Percentiles rank a stretch among this genome's conserved stretches.
These are phyloP conservation scores for Caenorhabditis panamensis DNA, from an alignment of 2,888 invertebrate species.

Conservation along the genomic window DNA sequence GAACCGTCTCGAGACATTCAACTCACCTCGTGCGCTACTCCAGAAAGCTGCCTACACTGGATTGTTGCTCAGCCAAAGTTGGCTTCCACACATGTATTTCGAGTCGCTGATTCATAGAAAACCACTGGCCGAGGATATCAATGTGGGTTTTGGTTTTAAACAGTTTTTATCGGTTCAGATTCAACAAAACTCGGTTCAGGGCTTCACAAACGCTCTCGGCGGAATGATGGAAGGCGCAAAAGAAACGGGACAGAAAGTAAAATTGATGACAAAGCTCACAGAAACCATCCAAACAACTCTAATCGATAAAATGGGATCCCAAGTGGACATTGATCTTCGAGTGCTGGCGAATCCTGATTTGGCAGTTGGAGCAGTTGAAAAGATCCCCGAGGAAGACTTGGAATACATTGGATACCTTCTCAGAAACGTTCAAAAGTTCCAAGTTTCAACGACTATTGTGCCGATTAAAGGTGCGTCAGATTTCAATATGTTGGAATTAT, in stretches of 20 bases:
- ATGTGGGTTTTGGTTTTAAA: too few relatives aligned
- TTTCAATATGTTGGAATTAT: background rate
- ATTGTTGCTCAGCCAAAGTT: conserved; percentile 90
- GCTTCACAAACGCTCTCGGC: conserved; percentile 20
- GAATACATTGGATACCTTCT: conserved; percentile 25
- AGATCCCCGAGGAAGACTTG: conserved; percentile 33
- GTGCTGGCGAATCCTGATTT: conserved; percentile 88
- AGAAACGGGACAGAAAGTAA: conserved; percentile 23
- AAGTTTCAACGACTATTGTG: conserved; percentile 6
- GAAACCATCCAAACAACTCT: conserved; percentile 38
- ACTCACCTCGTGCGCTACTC: conserved; percentile 19
- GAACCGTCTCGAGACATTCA: conserved; percentile 36
- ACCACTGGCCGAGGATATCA: conserved; percentile 28
- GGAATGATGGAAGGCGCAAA: conserved; percentile 34
- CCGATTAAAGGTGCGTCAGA: background rate
- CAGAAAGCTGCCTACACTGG: conserved; percentile 84
- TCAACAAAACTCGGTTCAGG: too few relatives aligned
- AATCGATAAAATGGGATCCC: conserved; percentile 85
- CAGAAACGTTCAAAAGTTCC: conserved; percentile 18
- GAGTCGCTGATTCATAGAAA: conserved; percentile 55
- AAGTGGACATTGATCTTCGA: conserved; percentile 93
- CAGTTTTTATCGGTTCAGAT: too few relatives aligned
- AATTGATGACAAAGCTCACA: conserved; percentile 11
- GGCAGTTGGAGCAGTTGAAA: conserved; percentile 54
- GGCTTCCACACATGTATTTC: conserved; percentile 71